Base-by-base conservation (phyloP, 2,888 invertebrate species). In the Doris montereyensis region DNA sequence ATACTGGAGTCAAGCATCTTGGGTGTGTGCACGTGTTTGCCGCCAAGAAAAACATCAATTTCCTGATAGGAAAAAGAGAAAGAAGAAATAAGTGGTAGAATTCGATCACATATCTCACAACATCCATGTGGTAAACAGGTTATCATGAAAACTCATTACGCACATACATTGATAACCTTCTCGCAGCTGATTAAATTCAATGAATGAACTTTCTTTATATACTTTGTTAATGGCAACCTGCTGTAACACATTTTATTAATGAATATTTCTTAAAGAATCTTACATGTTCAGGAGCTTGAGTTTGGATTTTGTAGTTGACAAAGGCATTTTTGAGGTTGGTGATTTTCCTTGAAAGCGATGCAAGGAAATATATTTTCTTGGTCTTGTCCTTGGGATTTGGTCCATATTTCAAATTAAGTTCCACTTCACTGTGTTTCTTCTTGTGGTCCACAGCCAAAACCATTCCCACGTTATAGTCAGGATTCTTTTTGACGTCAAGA, bases 341-440 rank as follows among this genome's bases (percentile, higher is more conserved):
- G 28, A 71, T 52, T 32, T 28, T 78, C 60, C 71, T 62, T 34
- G 60, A 62, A 8, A 81, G 13, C n/a, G 67, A 58, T 5, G 76
- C 52, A 1, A 62, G 62, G 30, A 78, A 26, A n/a, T 28, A 67
- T 21, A 78, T 17, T 52, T 60, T 30, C 70, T 72, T 71, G 60
- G n/a, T 58, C 71, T 75, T 72, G 76, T 76, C 78, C 58, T 83
- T 85, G 71, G 81, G 78, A 68, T 83, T 84, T 58, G 83, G 82
- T n/a, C 87, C 87, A 77, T 85, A 86, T 34, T 83, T 82, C 13
- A 86, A n/a, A 5, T 68, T 70, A 1, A 82, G 17, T 13, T 78
- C 74, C 5, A 78, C 77, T 13, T 84, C 83, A 21, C 77, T 75
- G 67, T 74, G 81, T 13, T 74, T 77, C 57, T 79, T 84, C 65